phyloP scores from a whole-genome alignment of 2,113 vertebrate species.

The Bubalus kerabau region DNA sequence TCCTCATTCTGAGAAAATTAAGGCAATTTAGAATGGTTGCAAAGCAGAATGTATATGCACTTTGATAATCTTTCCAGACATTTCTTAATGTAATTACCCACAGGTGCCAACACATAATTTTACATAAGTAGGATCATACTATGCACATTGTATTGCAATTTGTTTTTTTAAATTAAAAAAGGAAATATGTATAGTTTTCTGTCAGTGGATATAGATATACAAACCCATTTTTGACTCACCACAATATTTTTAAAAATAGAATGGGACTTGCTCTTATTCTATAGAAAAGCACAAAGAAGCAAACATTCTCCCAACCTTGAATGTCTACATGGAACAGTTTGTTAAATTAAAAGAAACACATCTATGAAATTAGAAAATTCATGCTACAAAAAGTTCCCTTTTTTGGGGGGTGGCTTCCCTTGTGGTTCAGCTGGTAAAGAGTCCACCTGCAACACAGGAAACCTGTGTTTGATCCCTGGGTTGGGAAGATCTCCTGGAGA shows the following conservation, averaged over 20 bases:
- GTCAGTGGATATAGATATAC: background rate
- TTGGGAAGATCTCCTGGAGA: background rate
- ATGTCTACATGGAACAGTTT: background rate
- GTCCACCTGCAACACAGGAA: background rate
- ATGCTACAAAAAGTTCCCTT: background rate
- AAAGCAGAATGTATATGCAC: background rate
- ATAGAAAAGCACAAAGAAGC: slow-evolving; percentile 20
- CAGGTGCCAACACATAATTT: background rate
- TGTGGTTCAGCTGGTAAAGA: background rate
- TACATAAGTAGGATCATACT: background rate
- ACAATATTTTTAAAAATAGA: background rate
- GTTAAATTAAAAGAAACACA: slow-evolving; percentile 10
- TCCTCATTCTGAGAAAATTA: slow-evolving; percentile 9
- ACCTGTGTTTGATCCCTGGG: background rate
- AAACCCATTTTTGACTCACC: background rate
- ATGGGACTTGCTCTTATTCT: background rate
- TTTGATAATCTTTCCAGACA: background rate
- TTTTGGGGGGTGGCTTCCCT: background rate
- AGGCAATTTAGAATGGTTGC: background rate
- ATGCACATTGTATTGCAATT: background rate
- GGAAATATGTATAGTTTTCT: background rate
- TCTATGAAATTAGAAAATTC: slow-evolving; percentile 10
- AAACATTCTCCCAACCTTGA: background rate
- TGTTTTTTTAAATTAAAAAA: background rate
- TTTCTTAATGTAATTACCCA: background rate